Base-by-base conservation (phyloP, 2,113 vertebrate species). In the Pogona vitticeps region DNA sequence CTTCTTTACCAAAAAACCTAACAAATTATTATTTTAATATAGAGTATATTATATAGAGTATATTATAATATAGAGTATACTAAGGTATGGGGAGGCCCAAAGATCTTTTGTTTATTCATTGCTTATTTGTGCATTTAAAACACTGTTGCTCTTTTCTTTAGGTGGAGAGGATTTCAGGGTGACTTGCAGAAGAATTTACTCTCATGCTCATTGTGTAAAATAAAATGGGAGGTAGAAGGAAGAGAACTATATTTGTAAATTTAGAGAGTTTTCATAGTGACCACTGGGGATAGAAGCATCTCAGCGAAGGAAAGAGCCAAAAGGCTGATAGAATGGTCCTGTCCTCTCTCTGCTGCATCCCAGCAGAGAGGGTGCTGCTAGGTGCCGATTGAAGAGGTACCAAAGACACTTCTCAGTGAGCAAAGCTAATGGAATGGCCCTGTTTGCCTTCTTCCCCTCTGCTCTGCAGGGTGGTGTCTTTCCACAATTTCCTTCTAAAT, bases 1-100 rank as follows among this genome's bases (percentile, higher is more conserved):
- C 36, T 2, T 72, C 73, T 75, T 65, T 78, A 86, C 77, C 26
- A 42, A 86, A 33, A 79, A 83, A 20, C 75, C 61, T 85, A 91
- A 28, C 12, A 70, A 46, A 79, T 38, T 56, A 89, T 36, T 28
- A 76, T 3, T 82, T 88, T 63, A 86, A 14, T 40, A 77, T 56
- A n/a, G n/a, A n/a, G n/a, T n/a, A n/a, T n/a, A n/a, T n/a, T n/a
- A n/a, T n/a, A n/a, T n/a, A n/a, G n/a, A n/a, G n/a, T n/a, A n/a
- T n/a, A n/a, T n/a, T n/a, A n/a, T n/a, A n/a, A n/a, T n/a, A n/a
- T n/a, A n/a, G n/a, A n/a, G 65, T 80, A 28, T 21, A 36, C 33
- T 65, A 18, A 36, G 8, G 18, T 17, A 17, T 17, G 59, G 59
- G 59, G 15, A 12, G 15, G 67, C 31, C 28, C 31, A 68, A 13